A percentile compares a stretch with the other conserved stretches of the same genome.
These are phyloP conservation scores for Thecophora atra DNA, from an alignment of 2,888 invertebrate species.

Conservation along the genomic window DNA sequence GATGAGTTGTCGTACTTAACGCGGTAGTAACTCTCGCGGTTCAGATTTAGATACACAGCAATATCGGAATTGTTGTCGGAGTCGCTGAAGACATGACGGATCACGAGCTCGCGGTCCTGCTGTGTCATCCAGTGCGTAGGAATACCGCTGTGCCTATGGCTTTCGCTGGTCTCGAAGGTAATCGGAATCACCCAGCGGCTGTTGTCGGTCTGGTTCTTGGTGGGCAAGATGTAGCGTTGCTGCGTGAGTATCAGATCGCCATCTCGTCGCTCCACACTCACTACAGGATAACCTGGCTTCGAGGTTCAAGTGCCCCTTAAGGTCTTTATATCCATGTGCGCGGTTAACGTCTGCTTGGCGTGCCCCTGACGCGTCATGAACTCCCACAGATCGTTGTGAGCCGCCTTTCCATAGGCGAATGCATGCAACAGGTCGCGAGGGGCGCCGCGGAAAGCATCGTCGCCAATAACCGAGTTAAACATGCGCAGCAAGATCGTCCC, in stretches of 20 bases:
- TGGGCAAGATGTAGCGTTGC: conserved; percentile 61
- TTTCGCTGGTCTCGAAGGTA: conserved; percentile 61
- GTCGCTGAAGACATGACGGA: conserved; percentile 56
- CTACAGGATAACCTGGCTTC: conserved; percentile 75
- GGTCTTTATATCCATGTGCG: conserved; percentile 67
- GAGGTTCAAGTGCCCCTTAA: conserved; percentile 77
- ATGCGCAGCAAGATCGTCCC: conserved; percentile 78
- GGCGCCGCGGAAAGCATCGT: conserved; percentile 69
- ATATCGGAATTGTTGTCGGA: conserved; percentile 53
- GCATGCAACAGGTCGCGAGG: conserved; percentile 68
- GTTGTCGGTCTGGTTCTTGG: conserved; percentile 55
- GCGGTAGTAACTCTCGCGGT: conserved; percentile 71
- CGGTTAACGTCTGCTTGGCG: conserved; percentile 60
- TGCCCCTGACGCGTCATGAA: conserved; percentile 71
- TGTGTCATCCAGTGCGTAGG: conserved; percentile 63
- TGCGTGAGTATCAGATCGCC: conserved; percentile 58
- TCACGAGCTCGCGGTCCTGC: conserved; percentile 55
- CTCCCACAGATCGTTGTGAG: conserved; percentile 74
- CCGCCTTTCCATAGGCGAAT: conserved; percentile 71
- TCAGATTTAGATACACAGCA: conserved; percentile 65
- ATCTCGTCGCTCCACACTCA: conserved; percentile 68
- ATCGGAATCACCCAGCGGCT: conserved; percentile 64
- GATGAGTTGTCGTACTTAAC: conserved; percentile 74
- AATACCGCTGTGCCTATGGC: conserved; percentile 56
- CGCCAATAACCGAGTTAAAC: conserved; percentile 77